These are phyloP conservation scores for Thaumetopoea pityocampa DNA, from an alignment of 1,140 invertebrate genomes.

Conservation along the genomic window DNA sequence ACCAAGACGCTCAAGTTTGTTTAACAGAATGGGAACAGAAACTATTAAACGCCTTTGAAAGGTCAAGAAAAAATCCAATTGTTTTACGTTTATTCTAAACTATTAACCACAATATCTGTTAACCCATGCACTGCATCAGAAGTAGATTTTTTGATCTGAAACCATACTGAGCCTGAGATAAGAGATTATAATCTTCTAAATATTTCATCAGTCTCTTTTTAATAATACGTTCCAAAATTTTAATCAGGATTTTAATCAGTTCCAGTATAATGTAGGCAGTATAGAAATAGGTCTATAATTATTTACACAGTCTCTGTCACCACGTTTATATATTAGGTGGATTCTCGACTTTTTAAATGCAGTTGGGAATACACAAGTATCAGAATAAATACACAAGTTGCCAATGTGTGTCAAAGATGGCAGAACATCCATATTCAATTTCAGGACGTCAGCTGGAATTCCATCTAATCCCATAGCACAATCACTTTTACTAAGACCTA, in stretches of 20 bases:
- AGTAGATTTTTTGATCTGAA: conserved; percentile 2
- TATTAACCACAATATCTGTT: not conserved
- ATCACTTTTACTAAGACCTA: not conserved
- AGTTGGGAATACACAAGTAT: conserved; percentile 1
- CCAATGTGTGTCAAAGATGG: conserved; percentile 1
- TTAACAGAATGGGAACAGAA: not conserved
- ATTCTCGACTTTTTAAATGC: conserved; percentile 2
- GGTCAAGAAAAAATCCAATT: conserved; percentile 1
- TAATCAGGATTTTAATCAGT: no score
- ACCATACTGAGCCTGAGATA: not conserved
- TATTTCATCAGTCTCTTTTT: conserved; percentile 2
- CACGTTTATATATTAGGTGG: conserved; percentile 3
- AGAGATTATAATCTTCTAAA: conserved; percentile 5
- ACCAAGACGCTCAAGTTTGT: conserved; percentile 1
- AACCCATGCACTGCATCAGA: not conserved
- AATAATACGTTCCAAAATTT: conserved; percentile 3
- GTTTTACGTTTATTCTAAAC: not conserved
- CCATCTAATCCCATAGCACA: conserved; percentile 1
- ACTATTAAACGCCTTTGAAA: not conserved
- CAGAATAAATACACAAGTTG: not conserved
- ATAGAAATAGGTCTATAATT: conserved; percentile 10
- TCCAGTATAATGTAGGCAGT: conserved; percentile 2
- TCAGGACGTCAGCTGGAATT: conserved; percentile 1
- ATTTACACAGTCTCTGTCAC: conserved; percentile 3
- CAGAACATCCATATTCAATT: not conserved